A percentile compares a stretch with the other conserved stretches of the same genome.
These are phyloP conservation scores for Sinocyclocheilus maitianheensis DNA, from an alignment of 2,113 vertebrate genomes.

Conservation along the genomic window DNA sequence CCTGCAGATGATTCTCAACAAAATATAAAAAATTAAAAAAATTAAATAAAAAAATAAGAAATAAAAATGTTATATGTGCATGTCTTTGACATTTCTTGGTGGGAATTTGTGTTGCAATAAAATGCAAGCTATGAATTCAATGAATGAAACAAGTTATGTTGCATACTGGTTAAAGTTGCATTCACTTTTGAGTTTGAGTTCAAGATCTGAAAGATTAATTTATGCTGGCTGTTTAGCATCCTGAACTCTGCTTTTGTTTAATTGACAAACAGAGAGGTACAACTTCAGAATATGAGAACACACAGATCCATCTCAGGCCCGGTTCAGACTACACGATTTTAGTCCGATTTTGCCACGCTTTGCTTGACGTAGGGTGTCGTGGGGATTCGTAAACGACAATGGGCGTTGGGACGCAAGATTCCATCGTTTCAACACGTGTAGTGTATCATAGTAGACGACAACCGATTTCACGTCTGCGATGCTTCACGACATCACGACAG, in stretches of 20 bases:
- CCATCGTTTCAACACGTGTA: no score
- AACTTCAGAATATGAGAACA: not conserved
- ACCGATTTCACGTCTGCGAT: no score
- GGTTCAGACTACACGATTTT: no score
- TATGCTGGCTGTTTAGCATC: not conserved
- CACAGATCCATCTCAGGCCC: not conserved
- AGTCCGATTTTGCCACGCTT: no score
- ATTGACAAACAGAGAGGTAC: not conserved
- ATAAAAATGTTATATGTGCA: not conserved
- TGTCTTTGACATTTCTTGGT: not conserved
- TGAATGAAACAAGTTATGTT: not conserved
- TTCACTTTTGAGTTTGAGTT: not conserved
- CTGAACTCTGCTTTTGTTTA: not conserved
- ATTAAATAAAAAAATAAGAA: no score
- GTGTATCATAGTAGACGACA: no score
- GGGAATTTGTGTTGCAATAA: not conserved
- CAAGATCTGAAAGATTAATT: not conserved
- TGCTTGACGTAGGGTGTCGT: no score
- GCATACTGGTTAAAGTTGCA: not conserved
- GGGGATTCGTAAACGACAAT: no score
- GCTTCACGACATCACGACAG: no score
- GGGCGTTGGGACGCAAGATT: no score
- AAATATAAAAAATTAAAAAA: no score
- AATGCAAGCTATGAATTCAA: not conserved
- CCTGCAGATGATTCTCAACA: no score